These are phyloP conservation scores for Drosophila burlai DNA, from an alignment of 1,140 invertebrate genomes.

Conservation along the genomic window DNA sequence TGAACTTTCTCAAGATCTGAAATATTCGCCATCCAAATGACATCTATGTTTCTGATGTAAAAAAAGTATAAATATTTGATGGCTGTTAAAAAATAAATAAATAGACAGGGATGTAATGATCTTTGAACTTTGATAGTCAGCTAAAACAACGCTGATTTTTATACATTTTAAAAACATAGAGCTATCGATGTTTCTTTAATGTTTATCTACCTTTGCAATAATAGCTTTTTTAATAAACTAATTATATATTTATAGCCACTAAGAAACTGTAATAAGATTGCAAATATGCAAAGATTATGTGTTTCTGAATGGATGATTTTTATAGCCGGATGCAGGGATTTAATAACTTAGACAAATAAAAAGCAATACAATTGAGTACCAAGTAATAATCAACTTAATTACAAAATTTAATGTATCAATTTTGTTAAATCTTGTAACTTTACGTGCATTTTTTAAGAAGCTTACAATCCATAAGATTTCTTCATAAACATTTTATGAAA, in stretches of 20 bases:
- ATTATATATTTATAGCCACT: not conserved
- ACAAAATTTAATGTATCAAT: not conserved
- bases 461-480: not conserved
- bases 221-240: not conserved
- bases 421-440: not conserved
- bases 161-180: not conserved
- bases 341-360: not conserved
- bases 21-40: too few relatives aligned
- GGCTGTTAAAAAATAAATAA: too few relatives aligned
- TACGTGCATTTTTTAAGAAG: not conserved
- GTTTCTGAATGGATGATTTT: conserved; percentile 2
- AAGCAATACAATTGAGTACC: not conserved
- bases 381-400: not conserved
- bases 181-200: not conserved
- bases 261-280: not conserved
- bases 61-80: too few relatives aligned
- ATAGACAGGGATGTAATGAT: too few relatives aligned
- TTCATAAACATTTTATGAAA: not conserved
- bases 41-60: too few relatives aligned
- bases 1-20: too few relatives aligned
- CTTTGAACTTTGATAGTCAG: too few relatives aligned
- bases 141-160: not conserved
- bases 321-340: not conserved
- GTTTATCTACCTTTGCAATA: not conserved
- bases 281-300: not conserved